Percentiles rank a stretch among this genome's conserved stretches.
These are phyloP conservation scores for Rhineura floridana DNA, from an alignment of 2,113 vertebrate species.

Conservation along the genomic window DNA sequence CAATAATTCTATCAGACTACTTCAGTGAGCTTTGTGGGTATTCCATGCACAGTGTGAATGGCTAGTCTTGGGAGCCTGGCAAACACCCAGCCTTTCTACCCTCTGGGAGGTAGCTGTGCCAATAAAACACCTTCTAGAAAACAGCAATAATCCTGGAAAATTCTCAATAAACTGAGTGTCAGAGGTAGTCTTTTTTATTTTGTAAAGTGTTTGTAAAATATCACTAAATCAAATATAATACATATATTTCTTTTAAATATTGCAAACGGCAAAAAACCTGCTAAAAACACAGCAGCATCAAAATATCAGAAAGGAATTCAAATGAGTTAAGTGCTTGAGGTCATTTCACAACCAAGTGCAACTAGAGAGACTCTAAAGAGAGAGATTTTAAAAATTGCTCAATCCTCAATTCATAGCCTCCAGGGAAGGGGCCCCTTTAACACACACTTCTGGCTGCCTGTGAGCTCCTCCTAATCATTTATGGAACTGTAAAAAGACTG, in stretches of 20 bases:
- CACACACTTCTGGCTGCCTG: slow-evolving; percentile 54
- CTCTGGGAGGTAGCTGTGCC: neutral
- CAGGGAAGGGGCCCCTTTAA: neutral
- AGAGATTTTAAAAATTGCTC: neutral
- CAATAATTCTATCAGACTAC: neutral
- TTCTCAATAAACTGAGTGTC: slow-evolving; percentile 39
- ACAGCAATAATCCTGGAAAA: neutral
- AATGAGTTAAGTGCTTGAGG: slow-evolving; percentile 70
- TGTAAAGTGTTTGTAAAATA: slow-evolving; percentile 68
- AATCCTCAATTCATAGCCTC: neutral
- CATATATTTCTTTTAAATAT: slow-evolving; percentile 38
- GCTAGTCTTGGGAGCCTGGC: neutral
- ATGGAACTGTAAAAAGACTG: slow-evolving; percentile 29
- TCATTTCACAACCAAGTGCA: slow-evolving; percentile 40
- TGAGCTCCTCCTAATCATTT: slow-evolving; percentile 17
- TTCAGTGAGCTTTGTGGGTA: neutral
- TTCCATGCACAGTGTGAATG: neutral
- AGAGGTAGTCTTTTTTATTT: slow-evolving; percentile 76
- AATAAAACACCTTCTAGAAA: neutral
- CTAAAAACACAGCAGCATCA: slow-evolving; percentile 59
- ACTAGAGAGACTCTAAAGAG: slow-evolving; percentile 12
- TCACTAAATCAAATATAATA: slow-evolving; percentile 40
- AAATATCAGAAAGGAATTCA: slow-evolving; percentile 48
- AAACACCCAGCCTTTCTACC: neutral
- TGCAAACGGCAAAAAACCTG: slow-evolving; percentile 42